These are phyloP conservation scores for Augochlora pura DNA, from an alignment of 1,140 invertebrate genomes.

Conservation along the genomic window DNA sequence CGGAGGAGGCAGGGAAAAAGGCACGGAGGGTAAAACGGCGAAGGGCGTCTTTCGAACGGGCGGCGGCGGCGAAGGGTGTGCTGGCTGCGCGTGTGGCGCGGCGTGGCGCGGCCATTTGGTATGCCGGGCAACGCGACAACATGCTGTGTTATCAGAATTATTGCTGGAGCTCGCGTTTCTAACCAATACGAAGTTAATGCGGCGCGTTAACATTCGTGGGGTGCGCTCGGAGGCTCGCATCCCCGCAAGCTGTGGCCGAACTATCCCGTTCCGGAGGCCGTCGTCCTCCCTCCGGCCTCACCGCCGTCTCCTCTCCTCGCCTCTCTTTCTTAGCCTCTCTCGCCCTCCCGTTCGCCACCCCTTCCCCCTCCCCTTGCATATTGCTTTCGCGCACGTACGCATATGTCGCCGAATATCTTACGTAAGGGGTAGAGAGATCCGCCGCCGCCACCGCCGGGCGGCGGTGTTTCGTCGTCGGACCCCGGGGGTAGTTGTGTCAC, in stretches of 20 bases:
- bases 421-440: slow-evolving; percentile 29
- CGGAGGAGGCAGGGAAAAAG: neutral
- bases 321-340: slow-evolving; percentile 47
- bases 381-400: slow-evolving; percentile 70
- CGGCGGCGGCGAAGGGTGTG: neutral
- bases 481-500: slow-evolving; percentile 28
- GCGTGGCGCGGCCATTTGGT: slow-evolving; percentile 68
- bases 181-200: slow-evolving; percentile 77
- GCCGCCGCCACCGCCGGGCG: too few species aligned
- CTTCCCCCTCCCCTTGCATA: slow-evolving; percentile 66
- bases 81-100: too few species aligned
- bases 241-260: slow-evolving; percentile 78
- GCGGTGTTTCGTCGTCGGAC: neutral
- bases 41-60: slow-evolving; percentile 48
- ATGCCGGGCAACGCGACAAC: slow-evolving; percentile 79
- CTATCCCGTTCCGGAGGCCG: slow-evolving; percentile 44
- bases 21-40: slow-evolving; percentile 11
- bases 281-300: slow-evolving; percentile 38
- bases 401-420: slow-evolving; percentile 71
- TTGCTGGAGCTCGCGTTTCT: slow-evolving; percentile 70
- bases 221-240: slow-evolving; percentile 71
- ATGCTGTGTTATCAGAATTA: slow-evolving; percentile 80
- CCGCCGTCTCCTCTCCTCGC: slow-evolving; percentile 35
- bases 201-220: slow-evolving; percentile 79
- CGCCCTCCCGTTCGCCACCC: too few species aligned